These are phyloP conservation scores for Emys orbicularis DNA, from an alignment of 2,797 vertebrate species.

Conservation along the genomic window DNA sequence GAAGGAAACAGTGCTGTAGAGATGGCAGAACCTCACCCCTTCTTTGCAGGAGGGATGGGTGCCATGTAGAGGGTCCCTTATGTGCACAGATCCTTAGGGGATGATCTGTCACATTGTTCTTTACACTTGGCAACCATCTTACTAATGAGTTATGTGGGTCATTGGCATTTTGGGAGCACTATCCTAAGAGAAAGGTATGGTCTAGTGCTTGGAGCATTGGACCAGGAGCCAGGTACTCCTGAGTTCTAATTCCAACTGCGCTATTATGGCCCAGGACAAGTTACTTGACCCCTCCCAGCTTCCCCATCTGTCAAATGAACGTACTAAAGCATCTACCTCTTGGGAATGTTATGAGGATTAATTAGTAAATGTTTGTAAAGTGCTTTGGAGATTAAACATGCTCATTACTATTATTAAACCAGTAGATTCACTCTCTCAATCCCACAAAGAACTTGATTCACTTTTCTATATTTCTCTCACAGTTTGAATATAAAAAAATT, in stretches of 20 bases:
- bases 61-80: neutral
- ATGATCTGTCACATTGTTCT: neutral
- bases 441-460: neutral
- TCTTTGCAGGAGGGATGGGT: neutral
- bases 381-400: too few relatives aligned
- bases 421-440: neutral
- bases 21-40: neutral
- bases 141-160: neutral
- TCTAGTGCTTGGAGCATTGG: neutral
- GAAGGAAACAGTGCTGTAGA: neutral
- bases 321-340: neutral
- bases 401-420: neutral
- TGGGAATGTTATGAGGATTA: neutral
- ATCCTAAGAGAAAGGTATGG: neutral
- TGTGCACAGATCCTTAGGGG: neutral
- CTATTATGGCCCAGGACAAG: neutral
- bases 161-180: neutral
- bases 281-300: neutral
- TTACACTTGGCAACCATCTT: neutral
- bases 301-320: neutral
- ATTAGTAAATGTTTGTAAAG: neutral
- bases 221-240: neutral
- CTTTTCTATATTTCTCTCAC: neutral
- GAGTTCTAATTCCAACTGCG: neutral
- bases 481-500: neutral